phyloP scores from a whole-genome alignment of 1,140 invertebrate species.

The Andrena cerasifolii region DNA sequence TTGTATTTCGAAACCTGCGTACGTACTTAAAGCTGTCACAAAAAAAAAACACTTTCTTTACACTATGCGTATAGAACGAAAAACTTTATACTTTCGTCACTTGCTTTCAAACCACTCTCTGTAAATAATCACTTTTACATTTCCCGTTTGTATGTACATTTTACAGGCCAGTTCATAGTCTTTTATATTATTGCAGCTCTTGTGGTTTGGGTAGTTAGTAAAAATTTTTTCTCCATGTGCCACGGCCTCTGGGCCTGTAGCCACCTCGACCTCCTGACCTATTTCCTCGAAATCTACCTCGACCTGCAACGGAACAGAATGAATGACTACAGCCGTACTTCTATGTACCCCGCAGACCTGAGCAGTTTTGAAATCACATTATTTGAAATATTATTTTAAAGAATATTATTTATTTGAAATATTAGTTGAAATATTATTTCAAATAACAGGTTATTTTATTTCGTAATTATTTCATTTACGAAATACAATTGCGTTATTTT shows the following conservation, averaged over 20 bases:
- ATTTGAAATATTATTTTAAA: no score
- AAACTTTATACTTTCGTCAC: slow-evolving; percentile 46
- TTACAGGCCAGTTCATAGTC: slow-evolving; percentile 30
- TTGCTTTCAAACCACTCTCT: slow-evolving; percentile 44
- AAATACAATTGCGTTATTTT: no score
- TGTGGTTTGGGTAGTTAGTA: slow-evolving; percentile 69
- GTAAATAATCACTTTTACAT: slow-evolving; percentile 46
- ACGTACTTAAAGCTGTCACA: slow-evolving; percentile 26
- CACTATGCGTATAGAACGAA: slow-evolving; percentile 42
- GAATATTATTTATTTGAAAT: no score
- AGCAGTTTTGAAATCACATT: no score
- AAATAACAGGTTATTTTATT: no score
- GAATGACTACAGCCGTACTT: slow-evolving; percentile 21
- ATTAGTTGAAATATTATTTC: no score
- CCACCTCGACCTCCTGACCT: slow-evolving; percentile 75
- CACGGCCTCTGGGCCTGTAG: slow-evolving; percentile 77
- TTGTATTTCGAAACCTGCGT: slow-evolving; percentile 28
- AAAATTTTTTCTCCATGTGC: slow-evolving; percentile 78
- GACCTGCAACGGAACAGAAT: slow-evolving; percentile 66
- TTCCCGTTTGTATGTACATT: slow-evolving; percentile 50
- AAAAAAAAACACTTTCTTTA: slow-evolving; percentile 47
- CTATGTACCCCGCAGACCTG: no score
- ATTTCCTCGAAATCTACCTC: slow-evolving; percentile 79
- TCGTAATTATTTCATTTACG: no score
- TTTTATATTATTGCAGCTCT: slow-evolving; percentile 41